A percentile compares a stretch with the other conserved stretches of the same genome.
These are phyloP conservation scores for Synanthedon formicaeformis DNA, from an alignment of 2,888 invertebrate genomes.

Conservation along the genomic window DNA sequence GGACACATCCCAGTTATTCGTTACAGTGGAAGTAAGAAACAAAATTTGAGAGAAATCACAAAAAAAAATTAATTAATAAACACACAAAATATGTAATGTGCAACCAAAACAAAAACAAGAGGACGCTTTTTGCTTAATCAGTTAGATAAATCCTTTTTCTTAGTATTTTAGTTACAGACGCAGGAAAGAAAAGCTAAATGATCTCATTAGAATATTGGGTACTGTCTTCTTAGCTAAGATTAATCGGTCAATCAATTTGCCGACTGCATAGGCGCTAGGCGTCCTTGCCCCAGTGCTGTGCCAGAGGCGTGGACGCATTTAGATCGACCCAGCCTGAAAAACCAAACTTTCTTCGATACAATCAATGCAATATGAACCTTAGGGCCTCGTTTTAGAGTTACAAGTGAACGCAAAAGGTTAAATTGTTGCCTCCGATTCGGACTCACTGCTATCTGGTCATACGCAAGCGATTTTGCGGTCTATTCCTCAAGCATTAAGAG, in stretches of 20 bases:
- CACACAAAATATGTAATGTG: no score
- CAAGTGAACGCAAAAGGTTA: slow-evolving; percentile 17
- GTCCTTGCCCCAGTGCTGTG: slow-evolving; percentile 66
- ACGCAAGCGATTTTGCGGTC: slow-evolving; percentile 26
- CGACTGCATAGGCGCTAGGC: slow-evolving; percentile 52
- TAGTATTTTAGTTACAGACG: no score
- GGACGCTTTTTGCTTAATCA: no score
- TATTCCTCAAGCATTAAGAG: slow-evolving; percentile 23
- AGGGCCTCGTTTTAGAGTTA: slow-evolving; percentile 22
- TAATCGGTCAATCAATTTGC: slow-evolving; percentile 62
- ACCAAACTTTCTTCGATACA: slow-evolving; percentile 39
- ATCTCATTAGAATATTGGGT: neutral
- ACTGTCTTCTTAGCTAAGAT: slow-evolving; percentile 28
- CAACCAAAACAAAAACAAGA: no score
- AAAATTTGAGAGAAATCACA: no score
- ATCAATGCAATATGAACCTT: slow-evolving; percentile 41
- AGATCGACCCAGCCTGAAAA: slow-evolving; percentile 42
- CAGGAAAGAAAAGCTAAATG: no score
- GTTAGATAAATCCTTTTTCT: no score
- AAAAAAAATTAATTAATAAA: no score
- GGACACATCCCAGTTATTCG: no score
- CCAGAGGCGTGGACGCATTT: slow-evolving; percentile 55
- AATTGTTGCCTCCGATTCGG: slow-evolving; percentile 24
- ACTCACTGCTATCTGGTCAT: slow-evolving; percentile 24
- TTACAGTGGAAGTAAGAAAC: no score